Conservation (phyloP, 2,888 invertebrate genomes). For the Stenodema calcarata region DNA sequence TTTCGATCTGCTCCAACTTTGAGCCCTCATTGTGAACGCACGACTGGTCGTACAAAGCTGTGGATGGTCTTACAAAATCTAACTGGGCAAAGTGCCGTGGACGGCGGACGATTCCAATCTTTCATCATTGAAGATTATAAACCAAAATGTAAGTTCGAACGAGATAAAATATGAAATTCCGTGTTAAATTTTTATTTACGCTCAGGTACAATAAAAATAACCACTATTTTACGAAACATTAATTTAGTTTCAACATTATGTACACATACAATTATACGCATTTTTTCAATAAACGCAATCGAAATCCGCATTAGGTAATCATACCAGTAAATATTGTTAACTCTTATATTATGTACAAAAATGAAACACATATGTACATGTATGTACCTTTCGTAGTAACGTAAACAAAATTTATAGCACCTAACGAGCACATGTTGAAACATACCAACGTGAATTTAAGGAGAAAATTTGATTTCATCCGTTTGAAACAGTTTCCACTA, state of each 20-base stretch:
- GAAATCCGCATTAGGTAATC: background rate
- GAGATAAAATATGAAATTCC: too few relatives aligned
- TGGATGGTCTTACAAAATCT: too few relatives aligned
- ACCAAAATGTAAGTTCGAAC: too few relatives aligned
- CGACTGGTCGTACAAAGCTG: too few relatives aligned
- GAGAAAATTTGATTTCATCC: background rate
- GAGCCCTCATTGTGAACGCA: too few relatives aligned
- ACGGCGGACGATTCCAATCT: too few relatives aligned
- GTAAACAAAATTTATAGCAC: background rate
- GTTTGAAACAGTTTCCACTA: background rate
- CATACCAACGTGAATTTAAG: background rate
- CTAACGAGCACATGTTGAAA: background rate
- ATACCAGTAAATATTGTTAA: slow-evolving; percentile 1
- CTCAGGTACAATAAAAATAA: slow-evolving; percentile 48
- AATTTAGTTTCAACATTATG: slow-evolving; percentile 3
- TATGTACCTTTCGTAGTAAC: background rate
- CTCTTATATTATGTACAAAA: background rate
- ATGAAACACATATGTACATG: background rate
- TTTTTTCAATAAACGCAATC: slow-evolving; percentile 23
- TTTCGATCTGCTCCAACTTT: too few relatives aligned
- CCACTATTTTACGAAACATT: slow-evolving; percentile 25
- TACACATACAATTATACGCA: background rate
- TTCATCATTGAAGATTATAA: background rate
- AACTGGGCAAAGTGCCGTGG: too few relatives aligned
- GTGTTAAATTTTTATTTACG: slow-evolving; percentile 45